phyloP scores from a whole-genome alignment of 2,113 vertebrate species.

The Cygnus atratus region DNA sequence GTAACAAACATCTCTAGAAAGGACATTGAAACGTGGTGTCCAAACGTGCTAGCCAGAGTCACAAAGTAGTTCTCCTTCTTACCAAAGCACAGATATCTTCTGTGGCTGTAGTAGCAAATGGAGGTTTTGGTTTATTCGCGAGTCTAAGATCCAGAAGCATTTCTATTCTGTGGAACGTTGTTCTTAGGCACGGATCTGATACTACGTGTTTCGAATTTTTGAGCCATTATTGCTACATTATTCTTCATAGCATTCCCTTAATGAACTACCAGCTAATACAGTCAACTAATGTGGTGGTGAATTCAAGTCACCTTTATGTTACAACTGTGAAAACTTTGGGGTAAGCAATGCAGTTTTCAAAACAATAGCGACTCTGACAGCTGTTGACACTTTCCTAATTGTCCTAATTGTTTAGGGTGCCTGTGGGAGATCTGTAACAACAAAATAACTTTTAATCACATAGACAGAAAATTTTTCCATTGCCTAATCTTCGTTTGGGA shows the following conservation, averaged over 20 bases:
- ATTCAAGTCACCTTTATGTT: not conserved
- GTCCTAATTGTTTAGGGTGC: not conserved
- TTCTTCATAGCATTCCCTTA: not conserved
- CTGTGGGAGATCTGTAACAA: not conserved
- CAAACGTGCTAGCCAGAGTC: not conserved
- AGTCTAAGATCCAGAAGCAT: not conserved
- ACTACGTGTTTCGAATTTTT: not conserved
- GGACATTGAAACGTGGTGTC: too few species aligned
- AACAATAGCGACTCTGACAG: not conserved
- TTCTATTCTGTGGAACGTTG: not conserved
- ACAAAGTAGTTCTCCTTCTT: not conserved
- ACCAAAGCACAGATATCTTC: not conserved
- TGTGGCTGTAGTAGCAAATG: not conserved
- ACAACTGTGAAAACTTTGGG: not conserved
- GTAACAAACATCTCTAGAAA: too few species aligned
- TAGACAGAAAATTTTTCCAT: not conserved
- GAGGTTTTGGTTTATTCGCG: not conserved
- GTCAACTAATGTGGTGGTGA: not conserved
- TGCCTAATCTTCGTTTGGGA: not conserved
- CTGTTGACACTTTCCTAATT: not conserved
- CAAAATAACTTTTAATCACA: not conserved
- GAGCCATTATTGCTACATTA: not conserved
- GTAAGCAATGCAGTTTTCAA: not conserved
- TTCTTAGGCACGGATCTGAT: not conserved
- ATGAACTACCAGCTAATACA: not conserved